Evolutionary conservation across 1,140 invertebrate species (phyloP).

Genomic region (Diprion similis): DNA sequence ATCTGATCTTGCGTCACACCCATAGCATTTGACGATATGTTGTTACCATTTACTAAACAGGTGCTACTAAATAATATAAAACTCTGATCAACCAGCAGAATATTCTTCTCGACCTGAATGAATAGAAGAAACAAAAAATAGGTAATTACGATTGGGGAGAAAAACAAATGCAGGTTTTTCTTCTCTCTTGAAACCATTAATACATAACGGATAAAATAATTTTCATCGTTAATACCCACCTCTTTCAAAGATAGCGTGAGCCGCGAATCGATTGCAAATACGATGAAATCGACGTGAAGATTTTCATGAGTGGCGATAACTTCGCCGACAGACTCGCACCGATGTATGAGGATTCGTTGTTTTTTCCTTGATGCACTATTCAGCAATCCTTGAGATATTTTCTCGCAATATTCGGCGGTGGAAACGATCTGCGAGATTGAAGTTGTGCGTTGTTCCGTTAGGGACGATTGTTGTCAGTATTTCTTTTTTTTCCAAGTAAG

Average conservation of each 20-base stretch:
- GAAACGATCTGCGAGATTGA: slow-evolving; percentile 43
- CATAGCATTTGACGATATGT: slow-evolving; percentile 31
- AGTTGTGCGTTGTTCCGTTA: not conserved
- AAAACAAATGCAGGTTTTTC: slow-evolving; percentile 8
- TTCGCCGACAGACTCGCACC: slow-evolving; percentile 46
- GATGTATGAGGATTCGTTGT: slow-evolving; percentile 43
- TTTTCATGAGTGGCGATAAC: slow-evolving; percentile 33
- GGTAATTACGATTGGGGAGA: slow-evolving; percentile 16
- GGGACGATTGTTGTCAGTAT: not conserved
- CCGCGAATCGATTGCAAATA: slow-evolving; percentile 50
- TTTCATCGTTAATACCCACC: slow-evolving; percentile 34
- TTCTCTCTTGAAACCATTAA: not conserved
- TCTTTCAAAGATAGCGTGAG: slow-evolving; percentile 36
- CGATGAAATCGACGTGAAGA: slow-evolving; percentile 50
- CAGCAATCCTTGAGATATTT: slow-evolving; percentile 42
- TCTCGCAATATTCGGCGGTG: slow-evolving; percentile 41
- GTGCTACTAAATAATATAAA: slow-evolving; percentile 44
- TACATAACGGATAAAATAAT: not conserved
- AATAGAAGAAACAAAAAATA: slow-evolving; percentile 22
- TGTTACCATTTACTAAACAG: slow-evolving; percentile 49
- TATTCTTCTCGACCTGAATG: slow-evolving; percentile 48
- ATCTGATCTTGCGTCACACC: slow-evolving; percentile 38
- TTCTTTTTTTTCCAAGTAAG: not conserved
- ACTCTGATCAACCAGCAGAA: slow-evolving; percentile 44
- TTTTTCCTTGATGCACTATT: slow-evolving; percentile 34